Conservation (phyloP, 2,113 vertebrate genomes). For the Periophthalmodon schlosseri region DNA sequence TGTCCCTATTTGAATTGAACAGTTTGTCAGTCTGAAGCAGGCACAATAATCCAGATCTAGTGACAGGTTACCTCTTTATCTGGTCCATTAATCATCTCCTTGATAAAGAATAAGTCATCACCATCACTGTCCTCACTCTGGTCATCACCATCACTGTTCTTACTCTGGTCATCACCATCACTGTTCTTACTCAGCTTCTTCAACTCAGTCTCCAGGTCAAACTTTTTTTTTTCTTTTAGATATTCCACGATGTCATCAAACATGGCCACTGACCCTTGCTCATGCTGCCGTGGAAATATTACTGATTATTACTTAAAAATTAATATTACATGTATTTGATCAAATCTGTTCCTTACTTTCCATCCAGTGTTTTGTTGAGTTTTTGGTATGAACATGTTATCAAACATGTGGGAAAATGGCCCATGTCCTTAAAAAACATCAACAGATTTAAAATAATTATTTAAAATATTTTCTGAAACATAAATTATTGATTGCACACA, state of each 20-base stretch:
- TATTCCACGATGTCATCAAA: not conserved
- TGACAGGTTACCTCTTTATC: not conserved
- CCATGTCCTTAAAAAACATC: slow-evolving; percentile 20
- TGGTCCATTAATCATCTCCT: slow-evolving; percentile 1
- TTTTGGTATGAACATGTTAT: slow-evolving; percentile 16
- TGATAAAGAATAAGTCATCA: not conserved
- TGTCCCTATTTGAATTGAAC: not conserved
- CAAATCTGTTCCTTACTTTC: not conserved
- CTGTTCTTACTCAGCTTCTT: not conserved
- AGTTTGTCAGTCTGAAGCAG: not conserved
- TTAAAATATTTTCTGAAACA: too few species aligned
- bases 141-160: not conserved
- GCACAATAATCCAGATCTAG: not conserved
- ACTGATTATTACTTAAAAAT: not conserved
- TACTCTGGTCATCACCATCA: not conserved
- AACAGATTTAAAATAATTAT: not conserved
- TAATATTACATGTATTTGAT: not conserved
- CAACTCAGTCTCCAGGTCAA: not conserved
- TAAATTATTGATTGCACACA: too few species aligned
- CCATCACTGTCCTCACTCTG: not conserved
- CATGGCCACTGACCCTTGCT: not conserved
- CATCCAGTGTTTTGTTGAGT: not conserved
- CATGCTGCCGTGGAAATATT: not conserved
- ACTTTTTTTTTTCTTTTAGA: not conserved
- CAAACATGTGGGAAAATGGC: slow-evolving; percentile 32